phyloP scores from a whole-genome alignment of 1,140 invertebrate species.

The Episyrphus balteatus region DNA sequence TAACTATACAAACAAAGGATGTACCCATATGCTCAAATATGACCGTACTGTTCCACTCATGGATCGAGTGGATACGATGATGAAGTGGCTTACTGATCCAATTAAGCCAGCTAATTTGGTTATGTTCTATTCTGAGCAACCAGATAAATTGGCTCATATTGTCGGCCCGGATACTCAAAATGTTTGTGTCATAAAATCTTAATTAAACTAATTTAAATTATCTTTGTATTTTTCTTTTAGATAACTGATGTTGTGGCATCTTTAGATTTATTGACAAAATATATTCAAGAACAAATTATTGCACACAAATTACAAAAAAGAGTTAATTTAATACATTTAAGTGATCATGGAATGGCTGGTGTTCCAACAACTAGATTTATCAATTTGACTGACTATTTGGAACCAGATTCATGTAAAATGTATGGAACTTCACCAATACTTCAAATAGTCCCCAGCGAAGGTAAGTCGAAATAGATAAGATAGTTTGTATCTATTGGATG shows the following conservation, averaged over 20 bases:
- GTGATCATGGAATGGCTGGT: conserved; percentile 63
- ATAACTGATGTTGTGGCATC: conserved; percentile 35
- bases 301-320: conserved; percentile 39
- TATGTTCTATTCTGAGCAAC: conserved; percentile 62
- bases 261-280: conserved; percentile 46
- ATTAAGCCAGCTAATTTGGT: conserved; percentile 49
- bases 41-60: neutral
- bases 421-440: conserved; percentile 40
- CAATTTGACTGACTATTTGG: conserved; percentile 46
- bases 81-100: conserved; percentile 54
- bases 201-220: neutral
- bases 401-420: conserved; percentile 38
- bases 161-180: conserved; percentile 35
- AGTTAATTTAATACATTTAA: conserved; percentile 57
- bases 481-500: too few species aligned
- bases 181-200: neutral
- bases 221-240: too few species aligned
- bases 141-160: conserved; percentile 48
- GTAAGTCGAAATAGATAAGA: too few species aligned
- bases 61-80: conserved; percentile 18
- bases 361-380: conserved; percentile 43
- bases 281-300: conserved; percentile 44
- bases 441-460: conserved; percentile 42
- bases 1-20: conserved; percentile 36
- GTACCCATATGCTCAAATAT: conserved; percentile 28